Evolutionary conservation across 2,113 vertebrate species (phyloP), one percentile per base, ranked within the genome.

Genomic region (Cyprinodon brontotheroides): DNA sequence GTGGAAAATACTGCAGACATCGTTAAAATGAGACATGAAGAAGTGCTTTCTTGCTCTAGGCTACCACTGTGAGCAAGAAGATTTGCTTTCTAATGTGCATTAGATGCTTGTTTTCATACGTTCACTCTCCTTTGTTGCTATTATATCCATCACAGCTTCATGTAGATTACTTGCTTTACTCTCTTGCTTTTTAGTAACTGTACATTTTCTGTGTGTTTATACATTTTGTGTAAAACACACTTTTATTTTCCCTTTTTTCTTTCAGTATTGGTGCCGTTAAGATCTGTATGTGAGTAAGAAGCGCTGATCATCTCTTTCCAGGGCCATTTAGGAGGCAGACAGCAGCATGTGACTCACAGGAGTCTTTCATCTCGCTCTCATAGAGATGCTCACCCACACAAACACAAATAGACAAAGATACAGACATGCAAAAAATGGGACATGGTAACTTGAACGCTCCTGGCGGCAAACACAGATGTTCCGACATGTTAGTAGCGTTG

Each of bases 311-410:
- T 83, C 59, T 80, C 40, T 77, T 71, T 81, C 81, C 77, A 70
- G 78, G 66, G 67, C 47, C 72, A 78, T 79, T 80, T 75, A 85
- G 63, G 64, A 79, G 73, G 74, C 70, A 79, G 74, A 61, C 71
- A 64, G 73, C 64, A 72, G 77, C 29, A 43, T 17, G 76, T 84
- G 83, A 86, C 75, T 87, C 82, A 86, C 65, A 78, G 67, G 74
- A 74, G 77, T 69, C 80, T 89, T 88, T 90, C 86, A 92, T 90
- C 87, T 72, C 0, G 2, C 43, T 76, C 29, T 82, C 29, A 69
- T 74, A 64, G 65, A 7, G 39, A 73, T 0, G 22, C 37, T 0
- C 64, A 67, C 61, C 47, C 83, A 61, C 61, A 8, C 12, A 66
- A 65, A 62, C 45, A 74, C n/a, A 66, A 15, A 66, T 11, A 0